phyloP scores from a whole-genome alignment of 1,140 invertebrate species.

The Homarus americanus region DNA sequence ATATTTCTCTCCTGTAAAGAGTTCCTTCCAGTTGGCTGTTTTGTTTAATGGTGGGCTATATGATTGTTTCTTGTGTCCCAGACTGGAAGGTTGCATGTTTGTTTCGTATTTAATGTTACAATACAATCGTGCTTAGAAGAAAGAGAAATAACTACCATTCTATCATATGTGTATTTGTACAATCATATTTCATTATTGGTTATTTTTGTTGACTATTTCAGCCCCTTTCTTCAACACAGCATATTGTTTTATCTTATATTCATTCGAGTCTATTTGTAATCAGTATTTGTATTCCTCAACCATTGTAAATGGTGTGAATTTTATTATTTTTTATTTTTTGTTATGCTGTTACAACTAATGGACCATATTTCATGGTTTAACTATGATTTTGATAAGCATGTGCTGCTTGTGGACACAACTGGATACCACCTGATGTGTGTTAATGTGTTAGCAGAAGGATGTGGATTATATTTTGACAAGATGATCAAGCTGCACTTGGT shows the following conservation, averaged over 20 bases:
- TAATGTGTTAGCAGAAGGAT: too few species aligned
- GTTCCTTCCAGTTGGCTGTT: conserved; percentile 12
- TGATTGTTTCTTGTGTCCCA: conserved; percentile 33
- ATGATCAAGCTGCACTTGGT: too few species aligned
- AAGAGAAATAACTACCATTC: conserved; percentile 25
- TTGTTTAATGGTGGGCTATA: conserved; percentile 25
- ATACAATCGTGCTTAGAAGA: conserved; percentile 43
- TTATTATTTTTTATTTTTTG: background rate
- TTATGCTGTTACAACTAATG: background rate
- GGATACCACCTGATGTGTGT: background rate
- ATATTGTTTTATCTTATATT: background rate
- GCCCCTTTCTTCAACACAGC: background rate
- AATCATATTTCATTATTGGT: conserved; percentile 10
- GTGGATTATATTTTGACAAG: too few species aligned
- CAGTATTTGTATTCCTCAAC: conserved; percentile 19
- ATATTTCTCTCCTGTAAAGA: background rate
- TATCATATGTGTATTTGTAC: conserved; percentile 23
- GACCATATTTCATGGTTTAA: background rate
- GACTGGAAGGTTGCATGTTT: conserved; percentile 63
- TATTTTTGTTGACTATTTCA: conserved; percentile 3
- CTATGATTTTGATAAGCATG: background rate
- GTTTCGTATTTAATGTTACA: conserved; percentile 58
- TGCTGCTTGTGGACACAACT: conserved; percentile 5
- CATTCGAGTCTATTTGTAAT: background rate
- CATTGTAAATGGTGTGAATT: background rate